These are phyloP conservation scores for Calameuta pallipes DNA, from an alignment of 2,888 invertebrate species.

Conservation along the genomic window DNA sequence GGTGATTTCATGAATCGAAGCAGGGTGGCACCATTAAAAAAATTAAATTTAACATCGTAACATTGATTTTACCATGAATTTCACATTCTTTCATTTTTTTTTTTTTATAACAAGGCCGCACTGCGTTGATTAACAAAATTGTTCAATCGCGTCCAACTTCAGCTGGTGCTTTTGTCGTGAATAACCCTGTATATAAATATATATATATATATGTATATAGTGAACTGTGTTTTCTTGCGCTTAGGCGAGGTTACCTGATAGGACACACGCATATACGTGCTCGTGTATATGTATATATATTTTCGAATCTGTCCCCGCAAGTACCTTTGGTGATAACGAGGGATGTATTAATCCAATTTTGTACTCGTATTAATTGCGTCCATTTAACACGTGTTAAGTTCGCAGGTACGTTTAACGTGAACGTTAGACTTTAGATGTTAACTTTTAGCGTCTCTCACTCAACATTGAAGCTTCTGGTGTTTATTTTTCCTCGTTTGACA, in stretches of 20 bases:
- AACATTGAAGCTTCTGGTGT: not conserved
- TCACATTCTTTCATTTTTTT: too few relatives aligned
- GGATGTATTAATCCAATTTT: not conserved
- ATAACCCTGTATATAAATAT: too few relatives aligned
- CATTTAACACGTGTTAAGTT: not conserved
- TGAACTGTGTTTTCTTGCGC: not conserved
- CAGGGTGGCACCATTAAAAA: too few relatives aligned
- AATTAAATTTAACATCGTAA: too few relatives aligned
- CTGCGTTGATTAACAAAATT: too few relatives aligned
- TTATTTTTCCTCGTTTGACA: not conserved
- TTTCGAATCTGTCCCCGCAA: not conserved
- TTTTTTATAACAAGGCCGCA: too few relatives aligned
- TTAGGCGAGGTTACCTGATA: not conserved
- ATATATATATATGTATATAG: not conserved
- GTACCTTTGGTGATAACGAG: not conserved
- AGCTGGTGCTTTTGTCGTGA: too few relatives aligned
- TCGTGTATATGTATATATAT: not conserved
- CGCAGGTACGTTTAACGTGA: not conserved
- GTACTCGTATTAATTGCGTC: not conserved
- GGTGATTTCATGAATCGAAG: too few relatives aligned
- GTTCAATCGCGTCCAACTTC: too few relatives aligned
- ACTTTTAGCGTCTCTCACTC: not conserved
- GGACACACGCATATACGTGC: not conserved
- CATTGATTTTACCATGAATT: too few relatives aligned
- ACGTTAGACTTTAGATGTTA: not conserved